Evolutionary conservation across 2,888 invertebrate species (phyloP), one percentile per base, ranked within the genome.

Genomic region (Brachynemurus nebulosus): DNA sequence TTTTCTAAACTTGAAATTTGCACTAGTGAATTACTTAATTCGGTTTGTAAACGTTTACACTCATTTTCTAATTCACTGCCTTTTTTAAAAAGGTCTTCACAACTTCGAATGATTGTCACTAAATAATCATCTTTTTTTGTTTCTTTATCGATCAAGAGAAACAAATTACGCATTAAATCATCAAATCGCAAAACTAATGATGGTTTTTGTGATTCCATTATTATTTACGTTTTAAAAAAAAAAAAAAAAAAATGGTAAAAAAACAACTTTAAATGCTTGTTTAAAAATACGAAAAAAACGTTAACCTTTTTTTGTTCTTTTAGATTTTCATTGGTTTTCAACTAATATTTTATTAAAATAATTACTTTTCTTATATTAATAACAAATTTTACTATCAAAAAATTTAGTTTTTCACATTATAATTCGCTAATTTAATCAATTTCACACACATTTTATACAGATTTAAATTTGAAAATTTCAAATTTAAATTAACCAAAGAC

Each of bases 51-150:
- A 0, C 83, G 70, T 34, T 71, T 68, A n/a, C 82, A 76, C 57
- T 90, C 89, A 6, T 74, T 69, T 25, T 82, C 77, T 0, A 81
- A 73, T 2, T 74, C 69, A 1, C 75, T 62, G 76, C 82, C 85
- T 54, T 82, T 79, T 14, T 71, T 64, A 4, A 80, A 70, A 52
- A 81, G 76, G 60, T 76, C 75, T 58, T 85, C 81, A 58, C 81
- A 80, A 55, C 80, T 74, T 53, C 78, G 73, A 2, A 80, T 70
- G 56, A 86, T 84, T 47, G 76, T 74, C 36, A 80, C 60, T 58
- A 89, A 85, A 65, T 81, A 74, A 68, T 80, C 78, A n/a, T n/a
- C n/a, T n/a, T n/a, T n/a, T n/a, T n/a, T n/a, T 64, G 81, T 81
- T 14, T 78, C 74, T 2, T 71, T 71, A 53, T 76, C 77, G 53